These are phyloP conservation scores for Setipinna tenuifilis DNA, from an alignment of 2,797 vertebrate species.

Conservation along the genomic window DNA sequence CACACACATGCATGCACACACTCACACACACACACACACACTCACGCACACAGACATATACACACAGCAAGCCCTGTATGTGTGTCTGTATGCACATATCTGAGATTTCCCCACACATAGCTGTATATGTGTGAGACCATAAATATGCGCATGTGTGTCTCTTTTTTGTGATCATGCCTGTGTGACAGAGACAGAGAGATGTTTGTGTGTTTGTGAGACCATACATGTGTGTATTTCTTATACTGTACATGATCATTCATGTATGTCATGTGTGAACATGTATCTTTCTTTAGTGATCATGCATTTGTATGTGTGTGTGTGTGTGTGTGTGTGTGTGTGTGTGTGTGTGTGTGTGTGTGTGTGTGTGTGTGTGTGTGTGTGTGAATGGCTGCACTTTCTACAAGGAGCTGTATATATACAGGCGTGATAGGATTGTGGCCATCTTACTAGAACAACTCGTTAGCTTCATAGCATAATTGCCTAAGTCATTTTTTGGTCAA, in stretches of 20 bases:
- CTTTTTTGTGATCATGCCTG: neutral
- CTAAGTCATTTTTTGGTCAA: no score
- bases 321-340: neutral
- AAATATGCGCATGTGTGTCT: neutral
- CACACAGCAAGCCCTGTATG: neutral
- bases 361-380: neutral
- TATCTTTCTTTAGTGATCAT: no score
- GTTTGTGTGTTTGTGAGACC: constrained; percentile 12
- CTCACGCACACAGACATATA: no score
- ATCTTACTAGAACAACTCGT: no score
- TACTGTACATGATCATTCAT: no score
- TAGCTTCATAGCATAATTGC: no score
- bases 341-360: neutral
- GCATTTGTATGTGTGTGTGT: constrained; percentile 31
- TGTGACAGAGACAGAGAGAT: neutral
- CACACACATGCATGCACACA: no score
- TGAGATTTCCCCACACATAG: neutral
- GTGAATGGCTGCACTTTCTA: no score
- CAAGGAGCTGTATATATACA: no score
- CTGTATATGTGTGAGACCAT: neutral
- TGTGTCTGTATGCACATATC: constrained; percentile 20
- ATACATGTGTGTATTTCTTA: no score
- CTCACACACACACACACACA: no score
- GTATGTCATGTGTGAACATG: constrained; percentile 40
- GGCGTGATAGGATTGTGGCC: no score